Conservation (phyloP, 2,888 invertebrate species). For the Bombylius discolor region DNA sequence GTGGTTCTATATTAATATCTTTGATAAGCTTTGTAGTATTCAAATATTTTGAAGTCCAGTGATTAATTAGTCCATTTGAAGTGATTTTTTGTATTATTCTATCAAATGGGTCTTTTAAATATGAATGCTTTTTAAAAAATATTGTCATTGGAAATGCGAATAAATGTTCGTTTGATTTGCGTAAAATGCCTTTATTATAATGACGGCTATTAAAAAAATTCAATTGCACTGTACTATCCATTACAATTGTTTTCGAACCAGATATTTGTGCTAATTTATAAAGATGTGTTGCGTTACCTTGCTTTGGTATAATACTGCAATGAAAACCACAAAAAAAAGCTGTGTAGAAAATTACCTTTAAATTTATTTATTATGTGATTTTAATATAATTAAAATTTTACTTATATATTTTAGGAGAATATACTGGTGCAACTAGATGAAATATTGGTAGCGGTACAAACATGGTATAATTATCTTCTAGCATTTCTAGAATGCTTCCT, state of each 20-base stretch:
- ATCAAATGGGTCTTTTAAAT: constrained; percentile 2
- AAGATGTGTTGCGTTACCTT: no score
- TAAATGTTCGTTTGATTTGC: background rate
- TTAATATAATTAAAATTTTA: background rate
- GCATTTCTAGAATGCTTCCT: background rate
- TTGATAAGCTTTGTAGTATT: no score
- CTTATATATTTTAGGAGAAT: no score
- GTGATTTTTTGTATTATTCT: constrained; percentile 1
- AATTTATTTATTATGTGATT: background rate
- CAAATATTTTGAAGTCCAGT: no score
- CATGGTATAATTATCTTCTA: background rate
- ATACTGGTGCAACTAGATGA: background rate
- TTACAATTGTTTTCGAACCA: background rate
- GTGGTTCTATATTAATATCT: no score
- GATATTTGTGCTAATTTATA: background rate
- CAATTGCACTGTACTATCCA: background rate
- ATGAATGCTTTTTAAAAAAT: constrained; percentile 8
- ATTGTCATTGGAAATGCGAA: constrained; percentile 4
- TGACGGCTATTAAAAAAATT: constrained; percentile 2
- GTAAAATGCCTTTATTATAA: background rate
- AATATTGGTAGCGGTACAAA: background rate
- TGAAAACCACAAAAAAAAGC: no score
- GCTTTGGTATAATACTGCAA: no score
- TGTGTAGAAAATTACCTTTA: no score
- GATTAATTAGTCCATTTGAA: background rate